These are phyloP conservation scores for Cheilosia variabilis DNA, from an alignment of 2,888 invertebrate species.

Conservation along the genomic window DNA sequence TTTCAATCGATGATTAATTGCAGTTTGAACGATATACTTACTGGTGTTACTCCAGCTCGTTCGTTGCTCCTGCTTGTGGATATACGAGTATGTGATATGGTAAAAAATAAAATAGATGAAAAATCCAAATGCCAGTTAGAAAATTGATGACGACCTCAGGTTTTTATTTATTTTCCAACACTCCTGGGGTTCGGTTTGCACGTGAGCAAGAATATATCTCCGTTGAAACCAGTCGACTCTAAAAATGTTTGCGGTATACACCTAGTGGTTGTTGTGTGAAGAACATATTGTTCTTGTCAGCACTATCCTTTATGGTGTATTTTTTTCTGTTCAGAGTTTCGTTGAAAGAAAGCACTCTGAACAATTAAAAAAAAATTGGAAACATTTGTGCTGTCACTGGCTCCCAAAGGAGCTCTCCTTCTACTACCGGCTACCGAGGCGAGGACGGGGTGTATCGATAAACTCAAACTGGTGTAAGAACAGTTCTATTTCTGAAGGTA, in stretches of 20 bases:
- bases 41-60: slow-evolving; percentile 6
- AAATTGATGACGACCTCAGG: slow-evolving; percentile 74
- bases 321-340: slow-evolving; percentile 19
- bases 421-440: neutral
- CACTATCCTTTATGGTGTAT: slow-evolving; percentile 52
- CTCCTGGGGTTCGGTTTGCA: slow-evolving; percentile 37
- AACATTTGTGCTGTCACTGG: slow-evolving; percentile 58
- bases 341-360: slow-evolving; percentile 69
- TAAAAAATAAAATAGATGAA: slow-evolving; percentile 7
- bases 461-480: slow-evolving; percentile 51
- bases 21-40: slow-evolving; percentile 47
- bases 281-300: slow-evolving; percentile 64
- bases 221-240: slow-evolving; percentile 22
- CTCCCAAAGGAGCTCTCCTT: neutral
- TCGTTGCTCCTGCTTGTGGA: neutral
- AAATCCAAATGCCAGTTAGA: slow-evolving; percentile 68
- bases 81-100: slow-evolving; percentile 18
- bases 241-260: neutral
- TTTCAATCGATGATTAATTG: slow-evolving; percentile 70
- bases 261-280: slow-evolving; percentile 25
- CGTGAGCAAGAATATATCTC: slow-evolving; percentile 11
- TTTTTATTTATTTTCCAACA: slow-evolving; percentile 70
- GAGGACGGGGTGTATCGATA: slow-evolving; percentile 41
- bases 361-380: slow-evolving; percentile 67
- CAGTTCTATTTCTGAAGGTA: slow-evolving; percentile 48